phyloP scores from a whole-genome alignment of 2,113 vertebrate genomes.

The Siniperca chuatsi region DNA sequence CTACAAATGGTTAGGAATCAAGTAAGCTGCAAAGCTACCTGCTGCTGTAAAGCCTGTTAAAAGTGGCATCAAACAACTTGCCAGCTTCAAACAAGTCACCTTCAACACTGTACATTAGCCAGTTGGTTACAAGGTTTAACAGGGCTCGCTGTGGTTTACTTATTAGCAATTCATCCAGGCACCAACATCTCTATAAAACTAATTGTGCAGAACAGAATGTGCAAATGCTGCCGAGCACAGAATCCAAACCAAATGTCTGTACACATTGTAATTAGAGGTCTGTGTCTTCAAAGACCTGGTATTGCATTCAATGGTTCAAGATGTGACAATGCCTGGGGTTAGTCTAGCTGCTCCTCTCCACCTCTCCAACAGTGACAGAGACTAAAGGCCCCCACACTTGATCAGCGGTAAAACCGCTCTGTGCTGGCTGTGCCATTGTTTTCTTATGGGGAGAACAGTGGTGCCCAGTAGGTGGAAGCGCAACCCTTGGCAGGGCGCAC shows the following conservation, averaged over 20 bases:
- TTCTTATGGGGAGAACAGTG: too few relatives aligned
- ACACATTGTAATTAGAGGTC: not conserved
- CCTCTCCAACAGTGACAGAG: too few relatives aligned
- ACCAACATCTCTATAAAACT: slow-evolving; percentile 6
- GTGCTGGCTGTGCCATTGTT: too few relatives aligned
- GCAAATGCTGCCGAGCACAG: not conserved
- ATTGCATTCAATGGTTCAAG: too few relatives aligned
- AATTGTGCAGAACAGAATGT: not conserved
- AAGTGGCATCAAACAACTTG: not conserved
- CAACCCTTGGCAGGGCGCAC: too few relatives aligned
- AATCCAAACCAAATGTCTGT: not conserved
- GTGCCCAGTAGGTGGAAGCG: too few relatives aligned
- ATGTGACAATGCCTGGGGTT: too few relatives aligned
- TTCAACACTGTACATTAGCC: slow-evolving; percentile 4
- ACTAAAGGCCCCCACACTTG: too few relatives aligned
- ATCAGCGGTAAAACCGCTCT: too few relatives aligned
- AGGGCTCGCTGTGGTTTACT: not conserved
- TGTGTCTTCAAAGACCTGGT: slow-evolving; percentile 4
- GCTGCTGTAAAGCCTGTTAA: not conserved
- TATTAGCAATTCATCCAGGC: not conserved
- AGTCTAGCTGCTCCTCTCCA: too few relatives aligned
- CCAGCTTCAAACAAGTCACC: not conserved
- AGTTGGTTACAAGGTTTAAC: not conserved
- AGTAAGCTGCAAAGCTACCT: not conserved
- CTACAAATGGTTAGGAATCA: not conserved